Conservation (phyloP, 2,113 vertebrate species). For the Aspiorhynchus laticeps region DNA sequence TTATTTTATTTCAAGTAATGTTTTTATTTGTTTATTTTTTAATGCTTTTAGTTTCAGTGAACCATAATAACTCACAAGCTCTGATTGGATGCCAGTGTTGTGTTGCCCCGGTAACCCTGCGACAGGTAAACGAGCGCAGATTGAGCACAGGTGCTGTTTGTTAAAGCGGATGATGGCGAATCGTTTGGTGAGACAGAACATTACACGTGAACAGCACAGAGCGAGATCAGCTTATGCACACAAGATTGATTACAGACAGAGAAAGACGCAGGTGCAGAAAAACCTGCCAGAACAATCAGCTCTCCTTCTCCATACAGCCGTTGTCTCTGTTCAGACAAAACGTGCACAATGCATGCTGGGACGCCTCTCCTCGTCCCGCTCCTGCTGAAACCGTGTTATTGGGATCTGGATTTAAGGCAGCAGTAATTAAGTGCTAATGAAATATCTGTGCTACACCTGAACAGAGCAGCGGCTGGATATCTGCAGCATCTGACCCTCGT, state of each 20-base stretch:
- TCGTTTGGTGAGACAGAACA: neutral
- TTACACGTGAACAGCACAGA: neutral
- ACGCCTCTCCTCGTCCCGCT: neutral
- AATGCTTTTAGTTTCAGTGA: too few relatives aligned
- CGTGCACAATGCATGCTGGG: neutral
- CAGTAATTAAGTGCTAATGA: conserved; percentile 28
- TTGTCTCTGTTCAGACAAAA: conserved; percentile 13
- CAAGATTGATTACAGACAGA: conserved; percentile 37
- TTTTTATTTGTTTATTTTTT: too few relatives aligned
- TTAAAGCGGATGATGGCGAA: neutral
- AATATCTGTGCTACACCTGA: conserved; percentile 18
- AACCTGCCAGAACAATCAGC: conserved; percentile 56
- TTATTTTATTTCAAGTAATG: too few relatives aligned
- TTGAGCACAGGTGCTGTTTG: conserved; percentile 46
- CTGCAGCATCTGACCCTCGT: neutral
- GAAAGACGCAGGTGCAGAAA: conserved; percentile 49
- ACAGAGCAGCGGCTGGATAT: neutral
- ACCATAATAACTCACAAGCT: neutral
- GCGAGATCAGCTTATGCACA: neutral
- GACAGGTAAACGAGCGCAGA: neutral
- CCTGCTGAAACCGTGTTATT: conserved; percentile 16
- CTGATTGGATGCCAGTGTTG: conserved; percentile 16
- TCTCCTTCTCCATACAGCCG: conserved; percentile 30
- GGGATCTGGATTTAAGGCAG: neutral
- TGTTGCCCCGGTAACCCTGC: conserved; percentile 6